These are phyloP conservation scores for Atlantisia rogersi DNA, from an alignment of 2,113 vertebrate species.

Conservation along the genomic window DNA sequence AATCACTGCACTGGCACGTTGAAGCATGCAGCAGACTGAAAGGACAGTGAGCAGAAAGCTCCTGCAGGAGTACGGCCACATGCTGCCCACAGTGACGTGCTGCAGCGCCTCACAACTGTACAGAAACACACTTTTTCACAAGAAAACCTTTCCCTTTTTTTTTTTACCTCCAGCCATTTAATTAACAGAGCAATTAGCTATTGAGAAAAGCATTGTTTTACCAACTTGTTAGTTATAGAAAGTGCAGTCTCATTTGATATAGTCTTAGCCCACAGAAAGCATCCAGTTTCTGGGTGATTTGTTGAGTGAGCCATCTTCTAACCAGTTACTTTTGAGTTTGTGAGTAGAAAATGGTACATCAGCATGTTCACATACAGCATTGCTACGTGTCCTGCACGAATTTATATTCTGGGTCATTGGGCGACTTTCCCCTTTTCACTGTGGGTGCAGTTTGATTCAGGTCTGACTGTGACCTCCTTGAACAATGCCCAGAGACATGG, in stretches of 20 bases:
- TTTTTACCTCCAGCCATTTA: neutral
- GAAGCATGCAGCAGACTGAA: neutral
- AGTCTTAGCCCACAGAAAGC: neutral
- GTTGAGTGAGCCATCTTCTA: neutral
- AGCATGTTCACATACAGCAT: fast-evolving
- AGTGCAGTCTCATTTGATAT: neutral
- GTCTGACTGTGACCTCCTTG: neutral
- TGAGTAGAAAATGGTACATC: neutral
- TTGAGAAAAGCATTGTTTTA: neutral
- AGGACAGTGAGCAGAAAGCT: neutral
- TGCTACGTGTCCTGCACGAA: neutral
- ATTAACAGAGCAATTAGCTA: neutral
- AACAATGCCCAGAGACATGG: neutral
- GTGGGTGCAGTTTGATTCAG: neutral
- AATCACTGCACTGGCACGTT: neutral
- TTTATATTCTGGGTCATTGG: neutral
- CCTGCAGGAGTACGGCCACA: fast-evolving
- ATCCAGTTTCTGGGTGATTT: neutral
- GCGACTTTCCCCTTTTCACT: neutral
- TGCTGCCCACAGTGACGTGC: neutral
- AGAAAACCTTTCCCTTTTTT: neutral
- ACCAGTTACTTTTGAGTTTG: neutral
- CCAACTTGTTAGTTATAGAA: neutral
- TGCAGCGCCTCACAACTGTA: neutral
- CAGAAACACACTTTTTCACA: neutral